Base-by-base conservation (phyloP, 1,140 invertebrate species). In the Drosophila arizonae region DNA sequence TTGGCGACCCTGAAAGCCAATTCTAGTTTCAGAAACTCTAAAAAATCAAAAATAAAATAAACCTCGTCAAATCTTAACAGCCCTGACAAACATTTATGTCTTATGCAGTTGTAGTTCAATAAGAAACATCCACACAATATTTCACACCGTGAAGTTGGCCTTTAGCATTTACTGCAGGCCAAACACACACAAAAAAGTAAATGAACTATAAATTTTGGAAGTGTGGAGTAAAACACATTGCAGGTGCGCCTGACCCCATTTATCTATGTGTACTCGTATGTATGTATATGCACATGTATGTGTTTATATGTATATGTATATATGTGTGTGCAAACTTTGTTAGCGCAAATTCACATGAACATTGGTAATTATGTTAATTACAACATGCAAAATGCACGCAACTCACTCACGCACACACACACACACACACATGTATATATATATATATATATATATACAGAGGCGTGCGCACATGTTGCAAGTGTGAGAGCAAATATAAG, bases 301-400 rank as follows among this genome's bases (percentile, higher is more conserved):
- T 30, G 33, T 33, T 17, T 17, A 9, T 33, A 9, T 33, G 33
- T 33, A 9, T 15, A 8, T 21, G 6, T 56, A 3, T 11, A 46
- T 17, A 4, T 45, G 6, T 55, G 28, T 33, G 33, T 33, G 64
- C 13, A 51, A 8, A 81, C 3, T 46, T 60, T 17, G 55, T 45
- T 57, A 33, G 57, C 57, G 43, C 54, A 77, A 57, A 77, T 52
- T 50, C 70, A 77, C 65, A 64, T 72, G 70, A 68, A 50, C 57
- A 69, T 50, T 73, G 56, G 51, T 62, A 73, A 73, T 69, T 73
- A 73, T 73, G 57, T 69, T 73, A 73, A 73, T 69, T 62, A 69
- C 65, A 51, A 68, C 56, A 73, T 72, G 70, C 65, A 69, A 69
- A 69, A 56, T 73, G 71, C 71, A 68, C 65, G 70, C 70, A 66